These are phyloP conservation scores for Drosophila borealis DNA, from an alignment of 2,888 invertebrate genomes.

Conservation along the genomic window DNA sequence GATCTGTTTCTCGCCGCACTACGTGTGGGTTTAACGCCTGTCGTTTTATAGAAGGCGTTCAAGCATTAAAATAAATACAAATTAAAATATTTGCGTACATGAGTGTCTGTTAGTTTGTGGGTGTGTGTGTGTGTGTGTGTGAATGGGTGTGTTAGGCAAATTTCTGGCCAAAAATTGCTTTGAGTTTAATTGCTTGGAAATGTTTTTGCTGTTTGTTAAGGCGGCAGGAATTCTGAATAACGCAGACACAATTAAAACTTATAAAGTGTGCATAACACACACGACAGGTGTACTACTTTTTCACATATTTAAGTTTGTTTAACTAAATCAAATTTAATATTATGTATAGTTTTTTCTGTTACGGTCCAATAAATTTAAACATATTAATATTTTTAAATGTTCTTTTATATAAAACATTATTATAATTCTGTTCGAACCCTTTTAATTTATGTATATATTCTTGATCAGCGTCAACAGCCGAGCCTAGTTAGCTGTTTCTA, in stretches of 20 bases:
- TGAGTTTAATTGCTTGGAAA: conserved; percentile 74
- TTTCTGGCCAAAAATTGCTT: conserved; percentile 64
- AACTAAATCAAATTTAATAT: background rate
- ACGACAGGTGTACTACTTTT: conserved; percentile 24
- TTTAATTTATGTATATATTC: background rate
- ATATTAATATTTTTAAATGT: background rate
- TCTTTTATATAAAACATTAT: too few species aligned
- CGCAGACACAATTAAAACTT: conserved; percentile 50
- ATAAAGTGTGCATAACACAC: conserved; percentile 11
- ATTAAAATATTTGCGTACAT: conserved; percentile 69
- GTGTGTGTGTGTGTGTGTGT: background rate
- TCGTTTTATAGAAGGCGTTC: conserved; percentile 58
- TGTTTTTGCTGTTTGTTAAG: conserved; percentile 47
- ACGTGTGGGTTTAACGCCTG: conserved; percentile 57
- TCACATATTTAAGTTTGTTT: conserved; percentile 2
- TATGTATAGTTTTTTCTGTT: background rate
- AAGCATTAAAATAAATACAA: conserved; percentile 79
- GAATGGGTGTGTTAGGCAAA: conserved; percentile 29
- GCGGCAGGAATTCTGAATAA: conserved; percentile 16
- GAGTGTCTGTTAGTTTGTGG: conserved; percentile 9
- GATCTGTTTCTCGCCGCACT: conserved; percentile 6
- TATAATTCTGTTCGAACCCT: too few species aligned
- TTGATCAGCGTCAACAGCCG: too few species aligned
- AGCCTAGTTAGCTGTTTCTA: too few species aligned
- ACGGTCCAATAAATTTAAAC: background rate